These are phyloP conservation scores for Apotomis capreana DNA, from an alignment of 2,888 invertebrate genomes.

Conservation along the genomic window DNA sequence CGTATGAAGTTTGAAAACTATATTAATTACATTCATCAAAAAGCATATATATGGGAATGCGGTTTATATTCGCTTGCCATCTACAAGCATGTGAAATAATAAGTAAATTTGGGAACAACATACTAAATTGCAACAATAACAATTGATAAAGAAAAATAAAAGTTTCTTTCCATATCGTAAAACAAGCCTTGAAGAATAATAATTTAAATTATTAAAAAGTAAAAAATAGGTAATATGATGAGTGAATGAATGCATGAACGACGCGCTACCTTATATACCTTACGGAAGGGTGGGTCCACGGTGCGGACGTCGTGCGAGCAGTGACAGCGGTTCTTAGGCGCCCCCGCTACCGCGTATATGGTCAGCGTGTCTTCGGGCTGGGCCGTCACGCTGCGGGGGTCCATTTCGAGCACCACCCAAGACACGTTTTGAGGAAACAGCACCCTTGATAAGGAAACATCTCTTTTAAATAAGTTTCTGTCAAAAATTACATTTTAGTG, in stretches of 20 bases:
- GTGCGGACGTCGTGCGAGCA: conserved; percentile 60
- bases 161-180: no score
- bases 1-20: no score
- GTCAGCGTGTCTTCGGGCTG: conserved; percentile 96
- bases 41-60: no score
- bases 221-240: neutral
- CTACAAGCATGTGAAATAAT: no score
- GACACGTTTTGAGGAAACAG: conserved; percentile 94
- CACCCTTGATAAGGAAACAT: conserved; percentile 82
- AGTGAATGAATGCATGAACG: conserved; percentile 40
- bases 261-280: conserved; percentile 75
- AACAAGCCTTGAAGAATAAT: no score
- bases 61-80: no score
- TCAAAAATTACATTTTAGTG: no score
- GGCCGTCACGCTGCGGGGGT: conserved; percentile 94
- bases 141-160: no score
- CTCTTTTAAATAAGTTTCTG: no score
- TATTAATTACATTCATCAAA: no score
- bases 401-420: conserved; percentile 97
- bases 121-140: no score
- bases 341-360: conserved; percentile 78
- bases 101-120: no score
- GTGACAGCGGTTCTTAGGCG: conserved; percentile 68
- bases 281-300: conserved; percentile 71
- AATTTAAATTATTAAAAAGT: neutral